These are phyloP conservation scores for Cephus pygmeus DNA, from an alignment of 2,888 invertebrate genomes.

Conservation along the genomic window DNA sequence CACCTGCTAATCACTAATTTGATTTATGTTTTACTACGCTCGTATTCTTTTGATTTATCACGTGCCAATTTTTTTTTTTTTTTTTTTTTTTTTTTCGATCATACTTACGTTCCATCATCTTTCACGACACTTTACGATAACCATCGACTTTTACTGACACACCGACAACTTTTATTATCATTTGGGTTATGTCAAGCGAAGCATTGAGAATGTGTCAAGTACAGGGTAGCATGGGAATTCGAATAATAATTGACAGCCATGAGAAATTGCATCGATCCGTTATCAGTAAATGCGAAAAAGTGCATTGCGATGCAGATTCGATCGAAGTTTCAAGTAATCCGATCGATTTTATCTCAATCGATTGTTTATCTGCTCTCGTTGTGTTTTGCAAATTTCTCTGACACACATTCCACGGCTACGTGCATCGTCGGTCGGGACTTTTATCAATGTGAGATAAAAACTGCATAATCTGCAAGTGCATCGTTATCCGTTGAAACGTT, in stretches of 20 bases:
- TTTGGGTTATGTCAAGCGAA: neutral
- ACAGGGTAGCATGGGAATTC: neutral
- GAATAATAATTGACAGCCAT: neutral
- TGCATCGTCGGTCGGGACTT: too few relatives aligned
- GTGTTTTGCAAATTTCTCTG: neutral
- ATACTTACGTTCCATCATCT: too few relatives aligned
- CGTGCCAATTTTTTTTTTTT: neutral
- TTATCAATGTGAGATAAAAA: too few relatives aligned
- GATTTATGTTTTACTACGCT: neutral
- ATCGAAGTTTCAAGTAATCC: neutral
- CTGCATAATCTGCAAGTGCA: too few relatives aligned
- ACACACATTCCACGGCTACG: neutral
- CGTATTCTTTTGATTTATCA: neutral
- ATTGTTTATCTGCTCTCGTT: neutral
- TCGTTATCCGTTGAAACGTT: too few relatives aligned
- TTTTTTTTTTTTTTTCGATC: too few relatives aligned
- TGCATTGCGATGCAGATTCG: neutral
- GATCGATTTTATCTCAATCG: neutral
- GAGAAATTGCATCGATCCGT: neutral
- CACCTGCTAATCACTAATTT: neutral
- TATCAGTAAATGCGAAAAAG: neutral
- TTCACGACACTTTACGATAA: neutral
- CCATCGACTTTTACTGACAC: neutral
- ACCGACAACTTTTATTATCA: neutral
- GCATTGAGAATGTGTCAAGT: neutral